phyloP scores from a whole-genome alignment of 2,797 vertebrate genomes.

The Chaetodon trifasciatus region DNA sequence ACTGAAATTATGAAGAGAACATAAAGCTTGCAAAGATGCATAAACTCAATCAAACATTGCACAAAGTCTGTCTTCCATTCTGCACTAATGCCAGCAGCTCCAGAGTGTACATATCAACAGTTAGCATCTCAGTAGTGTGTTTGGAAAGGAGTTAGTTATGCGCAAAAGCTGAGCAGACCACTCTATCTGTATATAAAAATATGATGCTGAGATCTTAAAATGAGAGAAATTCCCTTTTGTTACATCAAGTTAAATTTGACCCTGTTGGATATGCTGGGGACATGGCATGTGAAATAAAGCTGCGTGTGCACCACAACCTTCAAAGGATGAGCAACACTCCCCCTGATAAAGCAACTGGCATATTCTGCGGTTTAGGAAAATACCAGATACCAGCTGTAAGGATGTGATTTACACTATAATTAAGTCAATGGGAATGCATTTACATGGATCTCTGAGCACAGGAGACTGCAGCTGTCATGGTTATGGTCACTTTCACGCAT shows the following conservation, averaged over 20 bases:
- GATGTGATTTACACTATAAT: background rate
- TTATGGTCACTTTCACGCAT: background rate
- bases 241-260: slow-evolving; percentile 19
- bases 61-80: slow-evolving; percentile 32
- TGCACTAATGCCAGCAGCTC: slow-evolving; percentile 43
- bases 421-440: background rate
- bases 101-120: slow-evolving; percentile 29
- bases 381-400: background rate
- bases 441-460: background rate
- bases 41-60: slow-evolving; percentile 12
- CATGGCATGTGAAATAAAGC: background rate
- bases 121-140: slow-evolving; percentile 21
- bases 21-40: slow-evolving; percentile 8
- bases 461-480: background rate
- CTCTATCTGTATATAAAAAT: slow-evolving; percentile 20
- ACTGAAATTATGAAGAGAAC: background rate
- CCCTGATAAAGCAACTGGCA: background rate
- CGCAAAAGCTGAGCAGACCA: slow-evolving; percentile 19
- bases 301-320: background rate
- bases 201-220: slow-evolving; percentile 21
- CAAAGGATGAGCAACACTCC: background rate
- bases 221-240: slow-evolving; percentile 46
- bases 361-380: background rate
- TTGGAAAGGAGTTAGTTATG: slow-evolving; percentile 35
- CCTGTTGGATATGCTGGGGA: background rate